Evolutionary conservation across 2,797 vertebrate genomes (phyloP).

Genomic region (Gobio occitaniae): DNA sequence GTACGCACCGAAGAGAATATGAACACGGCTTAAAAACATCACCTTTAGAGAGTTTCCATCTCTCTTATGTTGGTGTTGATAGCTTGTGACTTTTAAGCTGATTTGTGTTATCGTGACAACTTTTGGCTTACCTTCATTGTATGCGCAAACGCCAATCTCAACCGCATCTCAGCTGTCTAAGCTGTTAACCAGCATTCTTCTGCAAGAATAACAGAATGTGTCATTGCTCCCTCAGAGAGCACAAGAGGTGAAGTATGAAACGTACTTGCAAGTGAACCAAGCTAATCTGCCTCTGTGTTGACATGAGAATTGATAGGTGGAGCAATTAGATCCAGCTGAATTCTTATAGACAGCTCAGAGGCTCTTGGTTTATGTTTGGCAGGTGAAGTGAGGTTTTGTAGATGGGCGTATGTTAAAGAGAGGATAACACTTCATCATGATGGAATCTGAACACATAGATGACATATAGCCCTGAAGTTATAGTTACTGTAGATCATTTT

Average conservation of each 20-base stretch:
- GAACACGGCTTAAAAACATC: background rate
- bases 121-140: conserved; percentile 8
- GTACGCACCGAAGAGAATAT: background rate
- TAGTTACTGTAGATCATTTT: background rate
- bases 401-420: background rate
- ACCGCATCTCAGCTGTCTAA: conserved; percentile 8
- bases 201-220: conserved; percentile 36
- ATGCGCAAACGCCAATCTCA: background rate
- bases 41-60: conserved; percentile 14
- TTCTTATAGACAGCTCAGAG: conserved; percentile 38
- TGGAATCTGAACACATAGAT: conserved; percentile 40
- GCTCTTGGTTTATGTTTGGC: conserved; percentile 25
- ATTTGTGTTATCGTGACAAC: conserved; percentile 18
- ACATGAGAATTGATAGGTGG: conserved; percentile 2
- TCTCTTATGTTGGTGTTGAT: conserved; percentile 2
- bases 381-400: background rate
- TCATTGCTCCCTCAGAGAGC: conserved; percentile 17
- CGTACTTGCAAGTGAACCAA: background rate
- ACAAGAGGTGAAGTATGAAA: conserved; percentile 15
- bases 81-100: background rate
- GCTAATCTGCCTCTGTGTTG: conserved; percentile 16
- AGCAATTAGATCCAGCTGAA: conserved; percentile 39
- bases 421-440: background rate
- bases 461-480: conserved; percentile 20
- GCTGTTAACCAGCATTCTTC: conserved; percentile 12